phyloP scores from a whole-genome alignment of 2,888 invertebrate species.

The Oasisia sp. region DNA sequence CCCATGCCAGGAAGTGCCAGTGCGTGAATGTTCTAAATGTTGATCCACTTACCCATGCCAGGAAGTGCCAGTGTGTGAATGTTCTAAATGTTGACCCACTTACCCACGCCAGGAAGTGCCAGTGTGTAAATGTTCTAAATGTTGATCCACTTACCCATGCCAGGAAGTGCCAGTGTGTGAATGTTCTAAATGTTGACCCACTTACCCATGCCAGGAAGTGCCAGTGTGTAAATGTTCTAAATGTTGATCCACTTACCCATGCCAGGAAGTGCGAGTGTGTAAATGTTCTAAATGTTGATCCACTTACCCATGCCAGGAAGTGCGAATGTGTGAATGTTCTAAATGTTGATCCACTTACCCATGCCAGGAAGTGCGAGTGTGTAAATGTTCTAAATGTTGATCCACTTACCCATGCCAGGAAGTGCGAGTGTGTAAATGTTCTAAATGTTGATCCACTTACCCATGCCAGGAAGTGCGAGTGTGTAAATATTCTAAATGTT shows the following conservation, averaged over 20 bases:
- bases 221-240: conserved; percentile 48
- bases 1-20: not conserved
- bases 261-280: not conserved
- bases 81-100: not conserved
- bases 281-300: not conserved
- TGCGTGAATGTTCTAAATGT: conserved; percentile 54
- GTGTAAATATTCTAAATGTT: not conserved
- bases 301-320: not conserved
- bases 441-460: too few species aligned
- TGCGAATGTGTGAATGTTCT: conserved; percentile 46
- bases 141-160: too few species aligned
- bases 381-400: not conserved
- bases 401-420: not conserved
- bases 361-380: conserved; percentile 3
- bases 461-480: not conserved
- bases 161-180: conserved; percentile 3
- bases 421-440: conserved; percentile 43
- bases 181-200: not conserved
- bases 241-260: too few species aligned
- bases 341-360: too few species aligned
- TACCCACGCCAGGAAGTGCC: not conserved
- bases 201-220: not conserved
- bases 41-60: too few species aligned
- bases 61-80: conserved; percentile 9
- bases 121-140: conserved; percentile 51